These are phyloP conservation scores for Drosophila navojoa DNA, from an alignment of 1,140 invertebrate species.

Conservation along the genomic window DNA sequence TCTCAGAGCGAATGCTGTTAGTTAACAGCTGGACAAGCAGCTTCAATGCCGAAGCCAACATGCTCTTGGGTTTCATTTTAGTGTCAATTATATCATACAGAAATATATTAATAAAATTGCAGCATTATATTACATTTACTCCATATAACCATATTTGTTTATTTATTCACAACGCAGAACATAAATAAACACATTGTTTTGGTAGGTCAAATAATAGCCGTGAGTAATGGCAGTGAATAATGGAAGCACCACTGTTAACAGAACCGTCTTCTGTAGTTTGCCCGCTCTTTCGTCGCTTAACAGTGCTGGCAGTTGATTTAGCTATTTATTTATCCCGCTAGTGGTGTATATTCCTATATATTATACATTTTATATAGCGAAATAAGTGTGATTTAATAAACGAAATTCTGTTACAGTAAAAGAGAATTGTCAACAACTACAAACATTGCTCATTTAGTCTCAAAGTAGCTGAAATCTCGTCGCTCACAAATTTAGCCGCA, in stretches of 20 bases:
- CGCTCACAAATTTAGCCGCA: background rate
- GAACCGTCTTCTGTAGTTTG: background rate
- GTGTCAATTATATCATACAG: no score
- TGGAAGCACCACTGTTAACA: conserved; percentile 7
- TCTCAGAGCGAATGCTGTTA: conserved; percentile 15
- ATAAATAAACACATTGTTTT: conserved; percentile 1
- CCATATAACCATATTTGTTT: background rate
- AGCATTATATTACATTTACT: background rate
- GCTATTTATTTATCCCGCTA: background rate
- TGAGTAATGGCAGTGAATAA: conserved; percentile 1
- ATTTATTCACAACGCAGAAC: background rate
- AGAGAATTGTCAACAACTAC: no score
- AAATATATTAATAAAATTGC: background rate
- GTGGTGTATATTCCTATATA: no score
- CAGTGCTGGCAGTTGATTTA: background rate
- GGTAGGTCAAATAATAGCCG: background rate
- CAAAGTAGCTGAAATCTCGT: no score
- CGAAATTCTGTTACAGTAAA: no score
- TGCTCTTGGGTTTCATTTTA: background rate
- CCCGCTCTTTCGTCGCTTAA: conserved; percentile 1
- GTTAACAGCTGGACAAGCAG: background rate
- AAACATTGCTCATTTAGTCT: no score
- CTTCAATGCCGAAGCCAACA: background rate
- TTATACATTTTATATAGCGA: no score
- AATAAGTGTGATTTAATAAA: no score